Percentiles rank a stretch among this genome's conserved stretches.
Evolutionary conservation across 1,140 invertebrate genomes (phyloP).

Genomic region (Apis mellifera): DNA sequence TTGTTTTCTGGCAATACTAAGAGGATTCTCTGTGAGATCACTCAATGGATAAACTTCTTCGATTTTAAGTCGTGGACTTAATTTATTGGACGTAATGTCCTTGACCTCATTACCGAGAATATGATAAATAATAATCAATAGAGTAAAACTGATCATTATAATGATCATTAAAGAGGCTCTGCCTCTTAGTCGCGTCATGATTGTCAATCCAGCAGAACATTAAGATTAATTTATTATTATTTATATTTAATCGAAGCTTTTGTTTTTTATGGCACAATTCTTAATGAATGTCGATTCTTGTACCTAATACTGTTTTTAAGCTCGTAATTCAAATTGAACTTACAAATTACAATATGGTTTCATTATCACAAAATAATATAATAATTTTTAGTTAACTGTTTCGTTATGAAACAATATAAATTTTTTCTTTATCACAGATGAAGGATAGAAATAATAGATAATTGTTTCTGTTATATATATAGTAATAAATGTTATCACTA

Average conservation of each 20-base stretch:
- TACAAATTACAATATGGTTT: neutral
- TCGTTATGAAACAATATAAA: neutral
- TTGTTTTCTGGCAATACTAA: slow-evolving; percentile 47
- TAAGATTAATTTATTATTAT: slow-evolving; percentile 31
- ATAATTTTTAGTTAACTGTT: neutral
- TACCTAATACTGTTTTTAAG: neutral
- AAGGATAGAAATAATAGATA: slow-evolving; percentile 33
- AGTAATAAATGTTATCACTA: slow-evolving; percentile 17
- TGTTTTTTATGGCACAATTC: neutral
- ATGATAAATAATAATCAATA: slow-evolving; percentile 75
- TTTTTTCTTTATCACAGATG: slow-evolving; percentile 30
- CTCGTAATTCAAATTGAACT: neutral
- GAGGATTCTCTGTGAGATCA: slow-evolving; percentile 62
- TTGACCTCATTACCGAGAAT: slow-evolving; percentile 74
- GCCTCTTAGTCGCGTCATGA: slow-evolving; percentile 73
- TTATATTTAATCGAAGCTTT: neutral
- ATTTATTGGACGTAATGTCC: slow-evolving; percentile 57
- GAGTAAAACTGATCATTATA: slow-evolving; percentile 67
- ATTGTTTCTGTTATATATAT: neutral
- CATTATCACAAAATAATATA: neutral
- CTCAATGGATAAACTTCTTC: slow-evolving; percentile 62
- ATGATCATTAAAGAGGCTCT: slow-evolving; percentile 71
- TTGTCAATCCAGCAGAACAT: slow-evolving; percentile 33
- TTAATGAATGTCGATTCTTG: neutral
- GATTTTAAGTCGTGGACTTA: slow-evolving; percentile 53